These are phyloP conservation scores for Takifugu flavidus DNA, from an alignment of 2,113 vertebrate species.

Conservation along the genomic window DNA sequence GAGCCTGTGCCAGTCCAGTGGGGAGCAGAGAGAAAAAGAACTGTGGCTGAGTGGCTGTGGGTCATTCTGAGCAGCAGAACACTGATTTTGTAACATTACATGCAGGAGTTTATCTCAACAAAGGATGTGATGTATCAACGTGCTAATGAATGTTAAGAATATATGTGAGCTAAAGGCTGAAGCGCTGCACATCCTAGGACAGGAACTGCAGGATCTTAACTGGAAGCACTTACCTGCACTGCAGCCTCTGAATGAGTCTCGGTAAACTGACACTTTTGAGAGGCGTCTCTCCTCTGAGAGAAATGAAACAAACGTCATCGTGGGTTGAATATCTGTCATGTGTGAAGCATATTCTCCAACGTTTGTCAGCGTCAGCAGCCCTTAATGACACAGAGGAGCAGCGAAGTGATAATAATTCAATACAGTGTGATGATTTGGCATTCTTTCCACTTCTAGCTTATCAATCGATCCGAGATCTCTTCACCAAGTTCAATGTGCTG, in stretches of 20 bases:
- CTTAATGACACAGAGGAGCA: not conserved
- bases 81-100: no score
- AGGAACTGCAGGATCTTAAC: no score
- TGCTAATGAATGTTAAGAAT: not conserved
- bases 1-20: not conserved
- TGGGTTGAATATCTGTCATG: no score
- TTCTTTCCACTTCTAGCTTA: not conserved
- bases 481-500: no score
- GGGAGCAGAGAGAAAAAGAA: conserved; percentile 13
- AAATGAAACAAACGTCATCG: no score
- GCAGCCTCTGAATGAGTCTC: no score
- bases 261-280: not conserved
- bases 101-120: not conserved
- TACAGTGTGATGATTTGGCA: not conserved
- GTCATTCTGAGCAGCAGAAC: no score
- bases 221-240: no score
- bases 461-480: not conserved
- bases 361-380: no score
- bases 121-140: not conserved
- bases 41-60: not conserved
- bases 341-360: no score
- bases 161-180: no score
- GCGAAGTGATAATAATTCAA: not conserved
- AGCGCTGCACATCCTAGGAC: no score
- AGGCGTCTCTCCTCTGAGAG: not conserved